A percentile compares a stretch with the other conserved stretches of the same genome.
Conservation (phyloP, 2,888 invertebrate species). For the Drosophila sordidapex region DNA sequence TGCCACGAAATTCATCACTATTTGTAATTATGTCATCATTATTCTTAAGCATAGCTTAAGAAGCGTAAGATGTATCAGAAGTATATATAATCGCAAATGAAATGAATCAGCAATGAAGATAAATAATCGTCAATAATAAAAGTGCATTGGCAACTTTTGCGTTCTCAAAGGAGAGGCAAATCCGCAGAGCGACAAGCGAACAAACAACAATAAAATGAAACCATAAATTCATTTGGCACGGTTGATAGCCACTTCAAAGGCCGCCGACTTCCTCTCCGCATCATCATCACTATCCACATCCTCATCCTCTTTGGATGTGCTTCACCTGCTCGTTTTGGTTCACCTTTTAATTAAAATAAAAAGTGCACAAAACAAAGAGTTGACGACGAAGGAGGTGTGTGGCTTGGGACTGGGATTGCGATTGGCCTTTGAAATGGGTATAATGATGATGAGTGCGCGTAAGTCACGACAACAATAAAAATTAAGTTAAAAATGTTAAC, state of each 20-base stretch:
- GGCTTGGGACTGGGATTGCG: background rate
- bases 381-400: constrained; percentile 1
- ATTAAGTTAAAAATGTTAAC: constrained; percentile 72
- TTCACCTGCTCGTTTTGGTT: constrained; percentile 39
- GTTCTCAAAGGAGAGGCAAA: constrained; percentile 52
- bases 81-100: constrained; percentile 33
- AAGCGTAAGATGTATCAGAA: background rate
- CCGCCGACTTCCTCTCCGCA: background rate
- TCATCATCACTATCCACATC: background rate
- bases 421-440: constrained; percentile 1
- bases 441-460: constrained; percentile 54
- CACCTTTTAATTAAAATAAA: constrained; percentile 75
- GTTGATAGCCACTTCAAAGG: constrained; percentile 68
- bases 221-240: constrained; percentile 75
- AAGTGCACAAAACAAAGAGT: constrained; percentile 50
- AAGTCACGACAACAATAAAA: constrained; percentile 76
- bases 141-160: constrained; percentile 27
- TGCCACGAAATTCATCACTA: background rate
- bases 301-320: background rate
- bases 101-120: constrained; percentile 32
- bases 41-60: background rate
- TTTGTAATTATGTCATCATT: no score
- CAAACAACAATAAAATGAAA: constrained; percentile 65
- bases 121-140: constrained; percentile 41
- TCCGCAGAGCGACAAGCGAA: constrained; percentile 40